Conservation (phyloP, 2,113 vertebrate genomes). For the Mesoclemmys tuberculata region DNA sequence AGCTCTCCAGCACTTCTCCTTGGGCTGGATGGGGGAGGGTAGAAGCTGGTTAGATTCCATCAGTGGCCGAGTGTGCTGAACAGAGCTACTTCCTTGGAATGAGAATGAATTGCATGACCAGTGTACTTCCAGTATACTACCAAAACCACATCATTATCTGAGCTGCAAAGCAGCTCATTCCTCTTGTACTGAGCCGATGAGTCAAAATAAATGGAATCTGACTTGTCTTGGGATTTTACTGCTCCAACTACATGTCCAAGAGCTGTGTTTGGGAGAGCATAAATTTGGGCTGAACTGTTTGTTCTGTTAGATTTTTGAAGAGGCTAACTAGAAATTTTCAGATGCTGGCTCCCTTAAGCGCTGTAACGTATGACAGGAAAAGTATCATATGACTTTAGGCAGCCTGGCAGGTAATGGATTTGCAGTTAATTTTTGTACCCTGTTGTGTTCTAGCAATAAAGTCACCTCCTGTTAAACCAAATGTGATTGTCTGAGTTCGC, state of each 20-base stretch:
- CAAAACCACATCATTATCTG: neutral
- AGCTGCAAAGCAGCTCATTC: accelerated
- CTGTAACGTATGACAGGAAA: neutral
- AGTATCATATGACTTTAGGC: neutral
- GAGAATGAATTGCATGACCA: neutral
- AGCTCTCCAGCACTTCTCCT: neutral
- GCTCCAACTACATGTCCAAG: neutral
- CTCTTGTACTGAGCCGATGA: neutral
- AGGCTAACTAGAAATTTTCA: neutral
- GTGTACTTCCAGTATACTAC: neutral
- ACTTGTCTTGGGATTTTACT: neutral
- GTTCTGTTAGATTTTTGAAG: neutral
- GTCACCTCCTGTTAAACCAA: neutral
- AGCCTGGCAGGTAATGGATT: neutral
- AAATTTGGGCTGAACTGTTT: neutral
- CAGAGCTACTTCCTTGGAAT: neutral
- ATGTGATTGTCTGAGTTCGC: neutral
- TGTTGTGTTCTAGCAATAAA: neutral
- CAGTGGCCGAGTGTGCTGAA: neutral
- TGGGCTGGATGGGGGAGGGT: neutral
- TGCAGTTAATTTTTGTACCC: neutral
- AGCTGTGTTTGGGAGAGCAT: neutral
- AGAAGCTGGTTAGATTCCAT: neutral
- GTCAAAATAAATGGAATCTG: neutral
- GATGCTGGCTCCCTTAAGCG: neutral